Base-by-base conservation (phyloP, 2,888 invertebrate genomes). In the Diarsia brunnea region DNA sequence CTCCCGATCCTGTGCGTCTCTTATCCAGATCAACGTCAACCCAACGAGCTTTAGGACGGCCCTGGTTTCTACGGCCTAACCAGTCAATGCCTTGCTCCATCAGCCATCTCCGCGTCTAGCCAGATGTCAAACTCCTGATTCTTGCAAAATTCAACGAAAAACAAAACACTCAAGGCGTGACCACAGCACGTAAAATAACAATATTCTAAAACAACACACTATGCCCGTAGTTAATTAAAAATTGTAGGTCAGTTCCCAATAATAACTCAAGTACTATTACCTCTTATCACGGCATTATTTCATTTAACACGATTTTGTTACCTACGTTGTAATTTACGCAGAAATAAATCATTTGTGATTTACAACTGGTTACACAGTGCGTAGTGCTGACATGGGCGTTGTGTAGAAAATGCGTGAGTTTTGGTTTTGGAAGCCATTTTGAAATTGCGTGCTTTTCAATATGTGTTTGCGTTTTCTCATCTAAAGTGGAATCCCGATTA, bases 301-400 rank as follows among this genome's bases (percentile, higher is more conserved):
- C 58, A 82, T 43, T 79, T 78, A 49, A 78, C 83, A 79, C 63
- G 45, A 61, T 58, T 71, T 27, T 67, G 45, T 58, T 69, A 82
- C 79, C 38, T 21, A 67, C 64, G 10, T 14, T 21, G 55, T 83
- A 79, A 80, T 80, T 63, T 67, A 70, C 64, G 38, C 24, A 21
- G 38, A 47, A 67, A 64, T 79, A 78, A 80, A 80, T 79, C 63
- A 80, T 78, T 31, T 58, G 14, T 69, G 64, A 79, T 82, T 79
- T 69, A 69, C 19, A 38, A 49, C 19, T 19, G 53, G 43, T 24
- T 31, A 63, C 66, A 43, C 0, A 0, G 21, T 65, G 45, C 60
- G 53, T 47, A 24, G 16, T 64, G 77, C 55, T 64, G 77, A 67
- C 66, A 5, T 49, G 19, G n/a, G 60, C 27, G n/a, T 61, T 65